Base-by-base conservation (phyloP, 2,113 vertebrate species). In the Corvus hawaiiensis region DNA sequence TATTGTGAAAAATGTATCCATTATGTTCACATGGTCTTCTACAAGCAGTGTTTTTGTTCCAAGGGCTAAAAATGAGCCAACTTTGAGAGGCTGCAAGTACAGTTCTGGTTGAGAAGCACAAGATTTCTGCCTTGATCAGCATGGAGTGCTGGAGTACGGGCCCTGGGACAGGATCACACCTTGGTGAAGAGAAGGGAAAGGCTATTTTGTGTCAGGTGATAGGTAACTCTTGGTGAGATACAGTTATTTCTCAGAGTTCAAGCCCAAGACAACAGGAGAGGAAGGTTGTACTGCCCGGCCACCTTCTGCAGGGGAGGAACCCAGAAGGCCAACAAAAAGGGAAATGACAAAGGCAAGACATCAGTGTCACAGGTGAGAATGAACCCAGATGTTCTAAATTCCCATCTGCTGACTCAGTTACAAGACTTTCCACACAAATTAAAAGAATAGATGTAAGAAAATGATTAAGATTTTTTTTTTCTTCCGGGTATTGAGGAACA, bases 1-100 rank as follows among this genome's bases (percentile, higher is more conserved):
- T 89, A 72, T 72, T 62, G 44, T 92, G 89, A 85, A 87, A 96
- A 95, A 85, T 72, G n/a, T 44, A 32, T 75, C 84, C 66, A 61
- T 93, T 94, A 69, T 13, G 22, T 72, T 85, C n/a, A 9, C 72
- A 13, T 72, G 63, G 61, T 73, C 74, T 69, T 90, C 48, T 63
- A 6, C 41, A 18, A 85, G 35, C 19, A 62, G 17, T 10, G 3
- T 39, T n/a, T 74, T 93, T 88, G 44, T 93, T 87, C 67, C 51
- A 81, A 51, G 55, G 33, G 39, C 63, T 90, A 37, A 44, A 11
- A 20, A 64, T 9, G 44, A 88, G 64, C 71, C 90, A 93, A 0
- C 52, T 80, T 90, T 43, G 59, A 64, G 35, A 93, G 51, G 27
- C 27, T 74, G 52, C 43, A 59, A 58, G 43, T 32, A 22, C 18